These are phyloP conservation scores for Labia minor DNA, from an alignment of 2,888 invertebrate species.

Conservation along the genomic window DNA sequence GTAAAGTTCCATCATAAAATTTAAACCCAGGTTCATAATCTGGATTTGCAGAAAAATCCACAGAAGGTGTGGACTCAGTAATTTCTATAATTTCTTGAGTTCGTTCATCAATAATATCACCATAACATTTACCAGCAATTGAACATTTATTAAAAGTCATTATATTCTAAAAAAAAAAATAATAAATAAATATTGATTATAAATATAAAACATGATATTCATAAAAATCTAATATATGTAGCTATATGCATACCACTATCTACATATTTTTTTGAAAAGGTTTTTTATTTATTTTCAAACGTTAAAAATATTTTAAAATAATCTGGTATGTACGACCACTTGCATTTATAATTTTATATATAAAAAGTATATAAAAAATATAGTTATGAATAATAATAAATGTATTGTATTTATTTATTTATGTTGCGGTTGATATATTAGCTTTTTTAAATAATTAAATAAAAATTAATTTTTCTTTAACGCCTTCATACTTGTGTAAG, in stretches of 20 bases:
- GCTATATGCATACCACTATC: too few species aligned
- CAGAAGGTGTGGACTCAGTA: constrained; percentile 64
- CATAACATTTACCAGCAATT: constrained; percentile 82
- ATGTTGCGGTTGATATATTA: too few species aligned
- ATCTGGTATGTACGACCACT: too few species aligned
- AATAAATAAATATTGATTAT: constrained; percentile 13
- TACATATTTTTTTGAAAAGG: too few species aligned
- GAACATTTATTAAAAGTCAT: constrained; percentile 99
- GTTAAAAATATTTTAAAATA: too few species aligned
- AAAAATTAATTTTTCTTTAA: too few species aligned
- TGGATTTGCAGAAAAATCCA: constrained; percentile 92
- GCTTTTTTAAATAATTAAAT: too few species aligned
- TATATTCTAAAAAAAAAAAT: constrained; percentile 59
- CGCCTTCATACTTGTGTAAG: constrained; percentile 64
- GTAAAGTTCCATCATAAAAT: constrained; percentile 79
- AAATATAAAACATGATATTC: not conserved
- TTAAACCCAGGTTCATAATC: constrained; percentile 85
- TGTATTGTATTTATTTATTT: too few species aligned
- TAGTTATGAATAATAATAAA: too few species aligned
- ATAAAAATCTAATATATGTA: not conserved
- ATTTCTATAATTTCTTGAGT: constrained; percentile 82
- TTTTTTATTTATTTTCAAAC: too few species aligned
- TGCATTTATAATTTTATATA: too few species aligned
- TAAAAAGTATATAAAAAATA: too few species aligned
- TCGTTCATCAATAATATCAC: constrained; percentile 76